Conservation (phyloP, 2,888 invertebrate genomes). For the Bhutanitis thaidina region DNA sequence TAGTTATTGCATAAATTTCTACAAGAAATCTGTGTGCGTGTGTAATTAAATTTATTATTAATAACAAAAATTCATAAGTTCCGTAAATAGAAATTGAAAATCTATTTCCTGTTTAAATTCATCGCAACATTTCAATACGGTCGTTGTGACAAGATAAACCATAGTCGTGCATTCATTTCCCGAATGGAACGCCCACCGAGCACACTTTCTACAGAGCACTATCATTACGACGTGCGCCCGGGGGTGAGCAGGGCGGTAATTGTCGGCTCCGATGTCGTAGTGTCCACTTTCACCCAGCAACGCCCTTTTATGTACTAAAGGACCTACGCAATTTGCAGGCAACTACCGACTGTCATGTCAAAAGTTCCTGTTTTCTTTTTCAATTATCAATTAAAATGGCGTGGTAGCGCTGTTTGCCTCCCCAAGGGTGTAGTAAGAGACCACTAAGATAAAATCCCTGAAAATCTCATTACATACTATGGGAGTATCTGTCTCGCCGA, state of each 20-base stretch:
- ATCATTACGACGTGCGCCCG: conserved; percentile 40
- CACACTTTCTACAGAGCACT: conserved; percentile 52
- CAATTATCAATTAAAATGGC: too few species aligned
- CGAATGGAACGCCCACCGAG: conserved; percentile 19
- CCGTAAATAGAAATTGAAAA: conserved; percentile 3
- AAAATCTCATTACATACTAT: too few species aligned
- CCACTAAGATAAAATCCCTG: too few species aligned
- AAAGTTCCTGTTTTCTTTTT: neutral
- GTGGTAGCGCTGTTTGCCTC: too few species aligned
- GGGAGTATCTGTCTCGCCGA: too few species aligned
- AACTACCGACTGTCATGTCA: neutral
- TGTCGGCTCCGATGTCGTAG: conserved; percentile 42
- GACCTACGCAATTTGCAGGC: neutral
- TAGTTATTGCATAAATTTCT: too few species aligned
- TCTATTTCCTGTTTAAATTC: conserved; percentile 1
- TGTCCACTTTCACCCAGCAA: conserved; percentile 32
- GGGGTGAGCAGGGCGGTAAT: conserved; percentile 40
- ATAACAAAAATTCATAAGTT: neutral
- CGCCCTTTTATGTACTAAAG: conserved; percentile 15
- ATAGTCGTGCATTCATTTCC: conserved; percentile 4
- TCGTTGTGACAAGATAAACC: conserved; percentile 17
- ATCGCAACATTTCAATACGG: conserved; percentile 18
- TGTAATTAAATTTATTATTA: too few species aligned
- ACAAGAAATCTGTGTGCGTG: too few species aligned
- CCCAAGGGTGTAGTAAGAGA: too few species aligned